These are phyloP conservation scores for Rhizomys pruinosus DNA, from an alignment of 2,113 vertebrate species.

Conservation along the genomic window DNA sequence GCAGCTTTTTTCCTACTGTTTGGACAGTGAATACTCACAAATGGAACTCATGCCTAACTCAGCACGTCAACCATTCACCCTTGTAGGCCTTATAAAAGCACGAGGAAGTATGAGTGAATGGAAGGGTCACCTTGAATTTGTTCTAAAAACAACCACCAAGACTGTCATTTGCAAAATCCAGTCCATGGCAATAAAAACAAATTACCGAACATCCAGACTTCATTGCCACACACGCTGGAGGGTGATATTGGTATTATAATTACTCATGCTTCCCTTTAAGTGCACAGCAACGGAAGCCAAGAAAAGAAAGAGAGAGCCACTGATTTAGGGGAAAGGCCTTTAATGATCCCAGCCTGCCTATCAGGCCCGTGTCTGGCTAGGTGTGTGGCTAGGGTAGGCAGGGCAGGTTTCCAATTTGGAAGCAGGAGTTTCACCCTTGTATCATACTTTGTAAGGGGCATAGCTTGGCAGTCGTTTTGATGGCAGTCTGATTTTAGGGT, in stretches of 20 bases:
- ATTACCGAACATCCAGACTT: neutral
- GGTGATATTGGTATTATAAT: neutral
- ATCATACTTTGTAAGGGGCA: neutral
- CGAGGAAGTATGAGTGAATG: neutral
- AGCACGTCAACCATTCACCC: fast-evolving
- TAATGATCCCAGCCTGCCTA: neutral
- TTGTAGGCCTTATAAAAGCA: neutral
- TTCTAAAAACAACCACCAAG: neutral
- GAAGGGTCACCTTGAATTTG: neutral
- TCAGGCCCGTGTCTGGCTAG: neutral
- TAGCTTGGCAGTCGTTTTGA: neutral
- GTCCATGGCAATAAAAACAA: neutral
- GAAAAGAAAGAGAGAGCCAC: neutral
- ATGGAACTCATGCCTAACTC: fast-evolving
- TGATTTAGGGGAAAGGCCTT: neutral
- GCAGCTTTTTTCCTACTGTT: neutral
- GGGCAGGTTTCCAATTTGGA: too few species aligned
- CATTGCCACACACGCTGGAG: neutral
- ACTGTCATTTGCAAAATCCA: neutral
- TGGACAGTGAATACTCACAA: neutral
- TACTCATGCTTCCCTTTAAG: neutral
- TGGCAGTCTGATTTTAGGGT: neutral
- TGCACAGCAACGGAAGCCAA: neutral
- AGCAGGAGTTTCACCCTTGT: neutral
- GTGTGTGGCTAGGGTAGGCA: fast-evolving